Evolutionary conservation across 2,797 vertebrate species (phyloP).

Genomic region (Sorex maritimensis): DNA sequence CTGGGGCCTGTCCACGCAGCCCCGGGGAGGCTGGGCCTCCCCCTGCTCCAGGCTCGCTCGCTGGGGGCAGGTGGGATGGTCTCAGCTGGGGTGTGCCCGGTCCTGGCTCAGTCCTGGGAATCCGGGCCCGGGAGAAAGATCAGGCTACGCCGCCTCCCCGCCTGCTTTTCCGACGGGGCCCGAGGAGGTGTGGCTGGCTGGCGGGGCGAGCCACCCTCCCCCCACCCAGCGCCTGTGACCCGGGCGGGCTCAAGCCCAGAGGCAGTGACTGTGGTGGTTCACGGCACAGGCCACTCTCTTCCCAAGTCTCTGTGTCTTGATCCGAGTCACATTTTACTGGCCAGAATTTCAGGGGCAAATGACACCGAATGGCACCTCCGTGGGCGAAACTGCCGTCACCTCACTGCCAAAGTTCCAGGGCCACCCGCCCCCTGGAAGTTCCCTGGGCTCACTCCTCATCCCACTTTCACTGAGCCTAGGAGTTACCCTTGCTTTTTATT

Average conservation of each 20-base stretch:
- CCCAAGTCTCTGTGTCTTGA: not conserved
- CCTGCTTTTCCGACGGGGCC: not conserved
- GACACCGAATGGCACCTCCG: too few relatives aligned
- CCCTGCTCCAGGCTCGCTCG: not conserved
- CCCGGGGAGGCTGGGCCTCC: conserved; percentile 45
- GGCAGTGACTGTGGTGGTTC: not conserved
- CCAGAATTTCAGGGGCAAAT: not conserved
- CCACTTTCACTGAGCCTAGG: too few relatives aligned
- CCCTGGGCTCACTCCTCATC: too few relatives aligned
- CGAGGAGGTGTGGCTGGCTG: not conserved
- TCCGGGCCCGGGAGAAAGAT: not conserved
- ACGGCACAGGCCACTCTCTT: conserved; percentile 5
- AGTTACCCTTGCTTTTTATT: too few relatives aligned
- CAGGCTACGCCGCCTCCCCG: not conserved
- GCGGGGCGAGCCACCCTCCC: not conserved
- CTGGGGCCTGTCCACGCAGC: conserved; percentile 34
- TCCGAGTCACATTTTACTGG: too few relatives aligned
- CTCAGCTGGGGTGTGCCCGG: too few relatives aligned
- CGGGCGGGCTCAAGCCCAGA: not conserved
- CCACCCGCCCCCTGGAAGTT: too few relatives aligned
- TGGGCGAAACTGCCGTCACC: too few relatives aligned
- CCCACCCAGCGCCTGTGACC: not conserved
- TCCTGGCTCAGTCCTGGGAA: not conserved
- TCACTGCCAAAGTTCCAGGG: too few relatives aligned
- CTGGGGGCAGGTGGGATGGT: too few relatives aligned